Percentiles rank a stretch among this genome's conserved stretches.
These are phyloP conservation scores for Corythaixoides concolor DNA, from an alignment of 2,113 vertebrate species.

Conservation along the genomic window DNA sequence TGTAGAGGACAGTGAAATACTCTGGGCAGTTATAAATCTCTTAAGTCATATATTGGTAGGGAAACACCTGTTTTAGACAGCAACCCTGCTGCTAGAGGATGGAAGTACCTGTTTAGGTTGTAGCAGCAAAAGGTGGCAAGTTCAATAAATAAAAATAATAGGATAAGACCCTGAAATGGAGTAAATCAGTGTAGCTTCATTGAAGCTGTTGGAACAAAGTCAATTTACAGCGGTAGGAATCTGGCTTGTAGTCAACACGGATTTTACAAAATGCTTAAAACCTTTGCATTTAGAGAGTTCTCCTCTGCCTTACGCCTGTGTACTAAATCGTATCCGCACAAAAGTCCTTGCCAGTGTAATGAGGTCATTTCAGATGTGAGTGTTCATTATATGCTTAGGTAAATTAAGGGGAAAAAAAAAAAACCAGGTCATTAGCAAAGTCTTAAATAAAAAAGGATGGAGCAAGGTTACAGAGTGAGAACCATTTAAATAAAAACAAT, in stretches of 20 bases:
- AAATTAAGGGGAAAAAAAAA: neutral
- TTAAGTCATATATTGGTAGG: neutral
- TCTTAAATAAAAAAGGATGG: conserved; percentile 39
- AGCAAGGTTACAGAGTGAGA: conserved; percentile 38
- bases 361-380: conserved; percentile 32
- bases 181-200: conserved; percentile 35
- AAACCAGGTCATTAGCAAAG: conserved; percentile 35
- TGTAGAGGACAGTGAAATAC: neutral
- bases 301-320: neutral
- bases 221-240: conserved; percentile 45
- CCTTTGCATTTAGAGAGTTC: neutral
- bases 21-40: neutral
- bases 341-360: neutral
- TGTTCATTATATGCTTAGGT: neutral
- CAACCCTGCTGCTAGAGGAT: neutral
- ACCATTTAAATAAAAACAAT: conserved; percentile 38
- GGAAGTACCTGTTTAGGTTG: conserved; percentile 8
- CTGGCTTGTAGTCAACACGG: conserved; percentile 39
- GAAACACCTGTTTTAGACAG: conserved; percentile 43
- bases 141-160: conserved; percentile 44
- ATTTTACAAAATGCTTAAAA: conserved; percentile 39
- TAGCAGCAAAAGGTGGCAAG: conserved; percentile 19
- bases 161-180: conserved; percentile 11
- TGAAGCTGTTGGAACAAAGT: conserved; percentile 41
- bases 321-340: neutral